Evolutionary conservation across 1,140 invertebrate species (phyloP), one percentile per base, ranked within the genome.

Genomic region (Pectinophora gossypiella): DNA sequence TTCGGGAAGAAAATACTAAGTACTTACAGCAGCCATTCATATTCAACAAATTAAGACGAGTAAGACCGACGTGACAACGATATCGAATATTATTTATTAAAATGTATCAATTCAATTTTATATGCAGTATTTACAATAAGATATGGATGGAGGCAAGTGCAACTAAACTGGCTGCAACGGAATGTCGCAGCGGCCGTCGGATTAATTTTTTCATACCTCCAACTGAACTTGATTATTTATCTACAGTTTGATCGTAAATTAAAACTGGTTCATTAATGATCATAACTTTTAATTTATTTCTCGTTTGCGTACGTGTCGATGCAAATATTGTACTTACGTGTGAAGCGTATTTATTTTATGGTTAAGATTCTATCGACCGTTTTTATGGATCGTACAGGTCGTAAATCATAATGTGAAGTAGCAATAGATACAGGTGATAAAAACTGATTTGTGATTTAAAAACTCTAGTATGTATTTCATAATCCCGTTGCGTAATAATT

Each of bases 221-320:
- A 45, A 57, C 44, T 56, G 22, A 63, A 69, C 61, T 65, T 56
- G 64, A 65, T 66, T 12, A 69, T 77, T 71, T 72, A 72, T 74
- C 68, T 61, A 56, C 47, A 63, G 48, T 67, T 59, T 64, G 64
- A 69, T 79, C 68, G 64, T 76, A 79, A 75, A 72, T 75, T 75
- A 68, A 75, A 75, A 76, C 73, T 66, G 64, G 68, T 75, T 76
- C 76, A 76, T 78, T 78, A 76, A 74, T 76, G 70, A 72, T 72
- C 68, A 79, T 73, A 75, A 76, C 67, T 76, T 67, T 62, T 64
- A 78, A 73, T 70, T 74, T 72, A 76, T 73, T 67, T 9, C 64
- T 70, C 43, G 53, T 64, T 62, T 59, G 56, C 48, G 58, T 57
- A 68, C 56, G 44, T 68, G 69, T 64, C 58, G 51, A 70, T 69